Conservation (phyloP, 2,797 vertebrate genomes). For the Acanthiza pusilla region DNA sequence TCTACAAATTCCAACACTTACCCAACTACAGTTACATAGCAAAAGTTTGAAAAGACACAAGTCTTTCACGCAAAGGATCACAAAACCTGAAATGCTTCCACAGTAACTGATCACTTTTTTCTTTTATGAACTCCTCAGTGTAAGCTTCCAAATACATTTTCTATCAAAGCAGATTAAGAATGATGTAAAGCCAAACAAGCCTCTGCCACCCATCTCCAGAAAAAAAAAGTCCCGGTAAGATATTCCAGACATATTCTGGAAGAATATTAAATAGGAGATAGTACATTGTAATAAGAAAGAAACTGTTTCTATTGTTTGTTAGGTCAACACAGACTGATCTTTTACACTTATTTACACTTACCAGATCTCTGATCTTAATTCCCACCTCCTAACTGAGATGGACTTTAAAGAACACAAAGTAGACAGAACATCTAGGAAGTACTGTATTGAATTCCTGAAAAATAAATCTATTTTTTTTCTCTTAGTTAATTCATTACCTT, state of each 20-base stretch:
- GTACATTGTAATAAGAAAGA: neutral
- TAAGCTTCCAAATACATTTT: neutral
- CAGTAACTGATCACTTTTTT: neutral
- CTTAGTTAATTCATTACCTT: neutral
- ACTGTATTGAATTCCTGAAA: neutral
- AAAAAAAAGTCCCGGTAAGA: neutral
- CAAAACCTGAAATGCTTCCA: neutral
- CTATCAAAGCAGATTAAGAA: neutral
- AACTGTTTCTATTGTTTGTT: neutral
- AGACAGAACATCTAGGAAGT: neutral
- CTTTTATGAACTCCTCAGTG: neutral
- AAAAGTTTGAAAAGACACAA: neutral
- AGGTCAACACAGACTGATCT: neutral
- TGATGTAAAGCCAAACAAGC: neutral
- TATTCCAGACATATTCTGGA: neutral
- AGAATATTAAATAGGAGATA: neutral
- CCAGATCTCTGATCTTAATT: neutral
- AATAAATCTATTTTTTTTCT: neutral
- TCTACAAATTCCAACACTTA: neutral
- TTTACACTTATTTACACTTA: neutral
- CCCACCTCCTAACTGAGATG: neutral
- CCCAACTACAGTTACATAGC: neutral
- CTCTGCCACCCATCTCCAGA: accelerated
- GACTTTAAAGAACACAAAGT: conserved; percentile 13
- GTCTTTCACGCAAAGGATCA: neutral